phyloP scores from a whole-genome alignment of 1,140 invertebrate species.

The Paraescarpia echinospica region DNA sequence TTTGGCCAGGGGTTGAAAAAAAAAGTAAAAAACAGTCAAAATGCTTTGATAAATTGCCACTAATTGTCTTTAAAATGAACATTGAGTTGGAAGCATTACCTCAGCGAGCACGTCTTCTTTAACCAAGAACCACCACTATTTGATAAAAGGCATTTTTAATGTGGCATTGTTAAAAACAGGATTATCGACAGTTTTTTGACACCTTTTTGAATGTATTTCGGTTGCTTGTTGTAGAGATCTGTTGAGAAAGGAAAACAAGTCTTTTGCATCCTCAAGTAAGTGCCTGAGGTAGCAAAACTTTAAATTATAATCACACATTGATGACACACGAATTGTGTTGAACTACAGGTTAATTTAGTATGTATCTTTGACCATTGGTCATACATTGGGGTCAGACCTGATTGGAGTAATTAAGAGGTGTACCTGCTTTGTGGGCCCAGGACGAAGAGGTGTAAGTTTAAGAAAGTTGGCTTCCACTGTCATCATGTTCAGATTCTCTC shows the following conservation, averaged over 20 bases:
- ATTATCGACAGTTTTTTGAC: not conserved
- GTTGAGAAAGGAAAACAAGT: not conserved
- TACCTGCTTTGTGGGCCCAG: not conserved
- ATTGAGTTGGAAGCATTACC: no score
- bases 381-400: not conserved
- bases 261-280: not conserved
- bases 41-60: no score
- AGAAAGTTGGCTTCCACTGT: not conserved
- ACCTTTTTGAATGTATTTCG: not conserved
- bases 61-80: no score
- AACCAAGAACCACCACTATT: no score
- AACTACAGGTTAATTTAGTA: not conserved
- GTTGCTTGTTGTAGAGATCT: not conserved
- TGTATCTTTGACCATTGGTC: not conserved
- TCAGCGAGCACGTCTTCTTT: no score
- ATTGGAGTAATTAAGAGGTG: no score
- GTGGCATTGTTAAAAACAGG: not conserved
- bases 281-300: not conserved
- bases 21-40: no score
- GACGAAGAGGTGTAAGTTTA: not conserved
- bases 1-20: no score
- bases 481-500: not conserved
- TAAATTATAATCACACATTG: not conserved
- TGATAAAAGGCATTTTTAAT: not conserved
- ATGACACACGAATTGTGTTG: not conserved